Evolutionary conservation across 2,113 vertebrate genomes (phyloP).

Genomic region (Galemys pyrenaicus): DNA sequence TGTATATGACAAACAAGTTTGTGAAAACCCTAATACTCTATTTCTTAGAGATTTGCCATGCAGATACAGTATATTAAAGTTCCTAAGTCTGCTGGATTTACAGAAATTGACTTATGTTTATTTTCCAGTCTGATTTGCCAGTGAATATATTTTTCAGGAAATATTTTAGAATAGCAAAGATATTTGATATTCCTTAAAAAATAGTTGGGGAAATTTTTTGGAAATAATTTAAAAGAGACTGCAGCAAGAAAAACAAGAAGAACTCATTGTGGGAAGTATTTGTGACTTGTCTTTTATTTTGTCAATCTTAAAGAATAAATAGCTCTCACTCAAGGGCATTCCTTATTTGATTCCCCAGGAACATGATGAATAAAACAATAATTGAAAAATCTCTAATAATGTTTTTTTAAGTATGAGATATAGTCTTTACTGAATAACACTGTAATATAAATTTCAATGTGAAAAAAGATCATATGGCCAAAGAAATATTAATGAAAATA

Average conservation of each 20-base stretch:
- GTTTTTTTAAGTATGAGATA: background rate
- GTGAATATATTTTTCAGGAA: background rate
- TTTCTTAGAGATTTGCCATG: background rate
- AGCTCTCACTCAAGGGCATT: background rate
- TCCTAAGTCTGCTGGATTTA: background rate
- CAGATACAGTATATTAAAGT: background rate
- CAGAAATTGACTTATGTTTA: background rate
- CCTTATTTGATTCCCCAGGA: background rate
- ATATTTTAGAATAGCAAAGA: background rate
- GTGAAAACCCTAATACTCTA: background rate
- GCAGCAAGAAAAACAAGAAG: background rate
- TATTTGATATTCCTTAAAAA: background rate
- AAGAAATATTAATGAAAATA: background rate
- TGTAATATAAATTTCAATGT: background rate
- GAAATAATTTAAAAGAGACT: background rate
- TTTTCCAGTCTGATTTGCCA: background rate
- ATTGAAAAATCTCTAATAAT: background rate
- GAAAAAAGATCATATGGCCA: background rate
- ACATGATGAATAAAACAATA: background rate
- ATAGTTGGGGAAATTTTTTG: background rate
- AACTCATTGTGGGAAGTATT: background rate
- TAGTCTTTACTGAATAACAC: background rate
- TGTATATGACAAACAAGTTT: background rate
- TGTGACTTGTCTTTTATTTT: background rate
- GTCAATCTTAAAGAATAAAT: background rate